Base-by-base conservation (phyloP, 2,797 vertebrate genomes). In the Poeciliopsis gracilis region DNA sequence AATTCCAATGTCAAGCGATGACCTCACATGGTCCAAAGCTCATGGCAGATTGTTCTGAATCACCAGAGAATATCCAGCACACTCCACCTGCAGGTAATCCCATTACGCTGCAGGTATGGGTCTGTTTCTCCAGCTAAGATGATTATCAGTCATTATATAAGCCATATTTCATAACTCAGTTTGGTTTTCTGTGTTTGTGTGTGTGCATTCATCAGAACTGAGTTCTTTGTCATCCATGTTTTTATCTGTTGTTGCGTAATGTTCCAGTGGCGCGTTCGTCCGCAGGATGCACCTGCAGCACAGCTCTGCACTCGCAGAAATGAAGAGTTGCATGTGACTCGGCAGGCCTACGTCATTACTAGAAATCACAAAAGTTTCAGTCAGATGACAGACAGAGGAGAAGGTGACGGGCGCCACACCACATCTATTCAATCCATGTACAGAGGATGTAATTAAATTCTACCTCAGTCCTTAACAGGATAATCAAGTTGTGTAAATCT, bases 91-190 rank as follows among this genome's bases (percentile, higher is more conserved):
- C 33, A 15, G 78, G 77, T 90, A 89, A 91, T 87, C 89, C 83
- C 57, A 57, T 41, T 63, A 71, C 33, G 11, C 78, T 79, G 75
- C 55, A 89, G 87, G 86, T 90, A 77, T 71, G 63, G 81, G 53
- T 57, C 11, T 61, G 57, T 86, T 55, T 87, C 80, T 69, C 43
- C 28, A 77, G 76, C 38, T 87, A 76, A 91, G 85, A 84, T 83
- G 89, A 89, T 92, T 82, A 90, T 73, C 69, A 86, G 57, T 82
- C 36, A 82, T 90, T 88, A 88, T 70, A 84, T 89, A 90, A 92
- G 80, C 89, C 80, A 80, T 45, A 83, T 89, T 90, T 89, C 70
- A 85, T 81, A 85, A 91, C 57, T 69, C n/a, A 78, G 47, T 82
- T 83, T 79, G 82, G 36, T 55, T 41, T n/a, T 1, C 12, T 72